Conservation (phyloP, 2,113 vertebrate genomes). For the Vulpes ferrilata region DNA sequence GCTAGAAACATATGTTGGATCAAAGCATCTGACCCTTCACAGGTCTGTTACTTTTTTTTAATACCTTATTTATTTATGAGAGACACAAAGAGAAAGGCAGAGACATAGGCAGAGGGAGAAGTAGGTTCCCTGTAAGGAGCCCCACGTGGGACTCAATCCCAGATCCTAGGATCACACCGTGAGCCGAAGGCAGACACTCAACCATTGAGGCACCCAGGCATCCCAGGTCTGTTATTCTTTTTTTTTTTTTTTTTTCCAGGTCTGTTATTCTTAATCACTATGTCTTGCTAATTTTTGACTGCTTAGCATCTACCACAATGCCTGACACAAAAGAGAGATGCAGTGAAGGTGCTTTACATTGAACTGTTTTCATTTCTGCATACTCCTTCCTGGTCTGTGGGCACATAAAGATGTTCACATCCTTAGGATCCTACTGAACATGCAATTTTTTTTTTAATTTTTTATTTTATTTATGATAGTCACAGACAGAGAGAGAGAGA, state of each 20-base stretch:
- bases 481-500: too few relatives aligned
- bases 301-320: not conserved
- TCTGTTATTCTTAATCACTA: not conserved
- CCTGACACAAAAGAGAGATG: not conserved
- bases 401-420: not conserved
- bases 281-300: not conserved
- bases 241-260: not conserved
- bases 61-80: too few relatives aligned
- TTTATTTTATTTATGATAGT: too few relatives aligned
- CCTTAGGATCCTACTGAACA: not conserved
- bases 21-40: not conserved
- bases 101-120: too few relatives aligned
- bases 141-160: too few relatives aligned
- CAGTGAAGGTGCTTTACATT: not conserved
- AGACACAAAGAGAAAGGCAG: too few relatives aligned
- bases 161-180: too few relatives aligned
- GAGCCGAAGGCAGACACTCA: too few relatives aligned
- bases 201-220: too few relatives aligned
- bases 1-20: not conserved
- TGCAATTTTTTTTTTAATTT: not conserved
- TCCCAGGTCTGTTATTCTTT: not conserved
- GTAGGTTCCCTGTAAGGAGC: too few relatives aligned
- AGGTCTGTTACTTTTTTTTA: not conserved
- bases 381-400: not conserved
- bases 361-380: not conserved